Conservation (phyloP, 1,140 invertebrate genomes). For the Zaprionus gabonicus region DNA sequence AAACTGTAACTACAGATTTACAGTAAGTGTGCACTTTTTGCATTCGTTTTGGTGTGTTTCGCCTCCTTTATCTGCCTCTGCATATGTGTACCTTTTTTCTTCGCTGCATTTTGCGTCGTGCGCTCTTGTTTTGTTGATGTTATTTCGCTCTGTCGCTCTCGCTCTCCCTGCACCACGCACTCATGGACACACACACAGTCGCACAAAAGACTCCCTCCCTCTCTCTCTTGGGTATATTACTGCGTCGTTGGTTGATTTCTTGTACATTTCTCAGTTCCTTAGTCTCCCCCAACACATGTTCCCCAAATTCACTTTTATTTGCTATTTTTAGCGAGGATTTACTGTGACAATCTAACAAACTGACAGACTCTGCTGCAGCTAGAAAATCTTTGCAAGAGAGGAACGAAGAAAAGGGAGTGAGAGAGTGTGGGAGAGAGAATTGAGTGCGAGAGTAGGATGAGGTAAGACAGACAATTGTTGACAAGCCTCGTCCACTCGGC, state of each 20-base stretch:
- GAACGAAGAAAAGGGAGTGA: neutral
- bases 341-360: slow-evolving; percentile 43
- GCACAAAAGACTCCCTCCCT: neutral
- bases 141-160: slow-evolving; percentile 15
- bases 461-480: slow-evolving; percentile 35
- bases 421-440: slow-evolving; percentile 8
- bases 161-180: slow-evolving; percentile 18
- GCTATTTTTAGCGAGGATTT: slow-evolving; percentile 70
- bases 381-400: slow-evolving; percentile 10
- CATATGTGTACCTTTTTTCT: slow-evolving; percentile 30
- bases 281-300: slow-evolving; percentile 49
- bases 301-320: slow-evolving; percentile 66
- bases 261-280: slow-evolving; percentile 17
- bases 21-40: slow-evolving; percentile 60
- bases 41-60: slow-evolving; percentile 38
- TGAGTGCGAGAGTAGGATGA: neutral
- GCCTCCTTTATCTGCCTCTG: slow-evolving; percentile 15
- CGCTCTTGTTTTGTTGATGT: slow-evolving; percentile 49
- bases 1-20: slow-evolving; percentile 64
- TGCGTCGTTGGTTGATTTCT: slow-evolving; percentile 44
- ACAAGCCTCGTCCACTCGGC: slow-evolving; percentile 15
- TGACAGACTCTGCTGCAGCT: slow-evolving; percentile 13
- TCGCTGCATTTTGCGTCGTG: slow-evolving; percentile 48
- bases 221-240: slow-evolving; percentile 19
- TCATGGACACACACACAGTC: slow-evolving; percentile 5